Conservation (phyloP, 2,888 invertebrate genomes). For the Aromia moschata region DNA sequence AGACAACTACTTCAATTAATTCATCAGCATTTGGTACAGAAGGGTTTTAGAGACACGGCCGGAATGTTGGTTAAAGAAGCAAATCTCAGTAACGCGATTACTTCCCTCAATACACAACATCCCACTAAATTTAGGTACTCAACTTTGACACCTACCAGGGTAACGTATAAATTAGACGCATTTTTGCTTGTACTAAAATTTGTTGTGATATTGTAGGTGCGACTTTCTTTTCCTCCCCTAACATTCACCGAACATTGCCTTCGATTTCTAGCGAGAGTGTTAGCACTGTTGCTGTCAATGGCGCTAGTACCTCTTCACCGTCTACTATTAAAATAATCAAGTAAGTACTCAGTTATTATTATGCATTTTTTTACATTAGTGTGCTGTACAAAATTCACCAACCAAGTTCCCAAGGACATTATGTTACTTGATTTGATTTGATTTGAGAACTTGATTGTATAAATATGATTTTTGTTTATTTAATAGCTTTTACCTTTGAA, state of each 20-base stretch:
- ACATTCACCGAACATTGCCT: conserved; percentile 29
- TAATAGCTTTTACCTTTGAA: too few species aligned
- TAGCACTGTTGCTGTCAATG: conserved; percentile 32
- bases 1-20: conserved; percentile 92
- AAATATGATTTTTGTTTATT: too few species aligned
- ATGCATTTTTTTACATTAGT: too few species aligned
- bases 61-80: conserved; percentile 81
- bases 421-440: too few species aligned
- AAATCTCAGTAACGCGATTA: conserved; percentile 68
- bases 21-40: conserved; percentile 82
- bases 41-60: conserved; percentile 81
- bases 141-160: conserved; percentile 66
- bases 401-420: too few species aligned
- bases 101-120: conserved; percentile 56
- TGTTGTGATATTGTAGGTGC: conserved; percentile 37
- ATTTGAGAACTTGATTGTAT: too few species aligned
- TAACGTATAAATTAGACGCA: too few species aligned
- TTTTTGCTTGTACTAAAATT: too few species aligned
- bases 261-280: conserved; percentile 25
- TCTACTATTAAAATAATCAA: conserved; percentile 51
- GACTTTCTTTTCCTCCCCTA: conserved; percentile 48
- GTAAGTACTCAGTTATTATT: too few species aligned
- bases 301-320: conserved; percentile 28
- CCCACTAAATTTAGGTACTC: conserved; percentile 64
- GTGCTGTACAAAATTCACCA: too few species aligned